phyloP scores from a whole-genome alignment of 2,797 vertebrate species.

The Odontamblyopus lacepedii region DNA sequence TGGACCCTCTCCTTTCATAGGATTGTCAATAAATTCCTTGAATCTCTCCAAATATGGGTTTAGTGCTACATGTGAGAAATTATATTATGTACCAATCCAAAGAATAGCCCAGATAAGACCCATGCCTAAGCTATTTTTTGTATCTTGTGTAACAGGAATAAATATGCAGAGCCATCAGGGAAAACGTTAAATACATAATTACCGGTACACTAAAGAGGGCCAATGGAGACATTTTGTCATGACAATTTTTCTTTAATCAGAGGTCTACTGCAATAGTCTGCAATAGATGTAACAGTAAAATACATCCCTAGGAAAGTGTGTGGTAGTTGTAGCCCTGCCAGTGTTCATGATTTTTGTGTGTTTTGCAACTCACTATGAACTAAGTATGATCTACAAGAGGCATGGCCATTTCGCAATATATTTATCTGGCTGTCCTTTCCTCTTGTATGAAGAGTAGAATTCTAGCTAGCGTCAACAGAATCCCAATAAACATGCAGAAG shows the following conservation, averaged over 20 bases:
- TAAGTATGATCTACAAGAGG: too few relatives aligned
- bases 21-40: too few relatives aligned
- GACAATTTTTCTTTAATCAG: not conserved
- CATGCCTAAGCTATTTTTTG: not conserved
- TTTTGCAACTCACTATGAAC: too few relatives aligned
- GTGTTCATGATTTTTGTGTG: not conserved
- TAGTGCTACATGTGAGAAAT: not conserved
- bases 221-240: not conserved
- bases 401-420: too few relatives aligned
- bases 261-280: not conserved
- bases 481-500: too few relatives aligned
- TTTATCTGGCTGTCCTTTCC: too few relatives aligned
- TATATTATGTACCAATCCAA: not conserved
- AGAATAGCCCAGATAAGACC: not conserved
- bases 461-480: too few relatives aligned
- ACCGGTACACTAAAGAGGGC: not conserved
- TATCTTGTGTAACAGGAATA: not conserved
- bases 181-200: not conserved
- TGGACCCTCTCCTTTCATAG: not conserved
- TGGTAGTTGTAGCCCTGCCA: not conserved
- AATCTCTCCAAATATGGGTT: not conserved
- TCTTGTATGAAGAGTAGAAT: too few relatives aligned
- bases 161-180: not conserved
- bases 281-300: not conserved
- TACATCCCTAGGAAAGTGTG: not conserved